Conservation (phyloP, 92 coral and sea anemone genomes). For the Palythoa heliodiscus region DNA sequence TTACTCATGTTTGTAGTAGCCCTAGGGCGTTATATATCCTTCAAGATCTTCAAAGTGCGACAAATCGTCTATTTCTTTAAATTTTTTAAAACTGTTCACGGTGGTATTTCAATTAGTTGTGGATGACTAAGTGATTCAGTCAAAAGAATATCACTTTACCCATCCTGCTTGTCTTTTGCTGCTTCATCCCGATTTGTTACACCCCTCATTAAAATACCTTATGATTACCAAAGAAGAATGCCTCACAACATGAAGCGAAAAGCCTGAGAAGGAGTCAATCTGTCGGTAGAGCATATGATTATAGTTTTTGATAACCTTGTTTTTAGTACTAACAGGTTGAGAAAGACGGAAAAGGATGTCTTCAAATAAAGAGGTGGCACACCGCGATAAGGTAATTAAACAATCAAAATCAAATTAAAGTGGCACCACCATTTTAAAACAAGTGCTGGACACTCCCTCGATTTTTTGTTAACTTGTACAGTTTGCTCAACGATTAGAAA, state of each 20-base stretch:
- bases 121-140: slow-evolving; percentile 13
- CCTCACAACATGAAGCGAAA: slow-evolving; percentile 11
- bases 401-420: slow-evolving; percentile 28
- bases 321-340: slow-evolving; percentile 44
- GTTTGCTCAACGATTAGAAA: background rate
- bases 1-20: background rate
- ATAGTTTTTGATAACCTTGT: slow-evolving; percentile 29
- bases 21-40: background rate
- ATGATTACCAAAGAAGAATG: background rate
- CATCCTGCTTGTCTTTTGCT: background rate
- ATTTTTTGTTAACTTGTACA: background rate
- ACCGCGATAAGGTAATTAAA: slow-evolving; percentile 8
- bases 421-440: slow-evolving; percentile 2
- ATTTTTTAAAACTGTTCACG: background rate
- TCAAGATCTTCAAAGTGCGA: background rate
- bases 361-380: slow-evolving; percentile 8
- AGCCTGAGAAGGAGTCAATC: background rate
- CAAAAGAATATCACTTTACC: slow-evolving; percentile 18
- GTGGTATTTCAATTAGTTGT: slow-evolving; percentile 32
- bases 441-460: slow-evolving; percentile 9
- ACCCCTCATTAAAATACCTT: slow-evolving; percentile 33
- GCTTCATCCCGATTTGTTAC: background rate
- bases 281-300: background rate
- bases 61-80: background rate
- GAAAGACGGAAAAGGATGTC: slow-evolving; percentile 12